Evolutionary conservation across 2,113 vertebrate genomes (phyloP), one percentile per base, ranked within the genome.

Genomic region (Neodontobutis hainanensis): DNA sequence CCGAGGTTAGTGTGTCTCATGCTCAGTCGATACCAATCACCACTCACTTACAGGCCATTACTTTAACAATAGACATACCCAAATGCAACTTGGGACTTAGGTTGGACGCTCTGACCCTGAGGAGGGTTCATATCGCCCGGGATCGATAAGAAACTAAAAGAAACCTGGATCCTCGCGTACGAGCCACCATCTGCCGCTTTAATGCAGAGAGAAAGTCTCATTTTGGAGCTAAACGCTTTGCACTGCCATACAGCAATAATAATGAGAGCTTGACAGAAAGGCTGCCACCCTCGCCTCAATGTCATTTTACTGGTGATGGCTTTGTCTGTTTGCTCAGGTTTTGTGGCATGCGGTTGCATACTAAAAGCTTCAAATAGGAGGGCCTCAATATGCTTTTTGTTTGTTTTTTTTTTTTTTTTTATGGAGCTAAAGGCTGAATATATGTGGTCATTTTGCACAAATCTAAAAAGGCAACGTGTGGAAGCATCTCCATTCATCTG

Each of bases 21-120:
- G 55, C 65, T 67, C 51, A 61, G 70, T 85, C 87, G 73, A 85
- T 87, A 79, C 67, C 78, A 65, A 73, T 72, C 51, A 64, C 80
- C 75, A 62, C 70, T 70, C 55, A 64, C 80, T 83, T 73, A 75
- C 53, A 57, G 75, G 52, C 64, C 49, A 75, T 86, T 79, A 82
- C 82, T 80, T 77, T 49, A 73, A 79, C 73, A 80, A 68, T 64
- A 75, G 27, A 70, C 69, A 68, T 70, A 78, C 55, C 49, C 47
- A 61, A 50, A 82, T 79, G 70, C 61, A 50, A 65, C 63, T 2
- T 11, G 65, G 65, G 70, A 4, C 5, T n/a, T 2, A 51, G 50
- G 65, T 55, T 61, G 34, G 42, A 10, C 3, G 1, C 27, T 11
- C 44, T 69, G 57, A 75, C 62, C 19, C 64, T 45, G 56, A 63